A percentile compares a stretch with the other conserved stretches of the same genome.
Conservation (phyloP, 64 coral and sea anemone species). For the Actinia equina region DNA sequence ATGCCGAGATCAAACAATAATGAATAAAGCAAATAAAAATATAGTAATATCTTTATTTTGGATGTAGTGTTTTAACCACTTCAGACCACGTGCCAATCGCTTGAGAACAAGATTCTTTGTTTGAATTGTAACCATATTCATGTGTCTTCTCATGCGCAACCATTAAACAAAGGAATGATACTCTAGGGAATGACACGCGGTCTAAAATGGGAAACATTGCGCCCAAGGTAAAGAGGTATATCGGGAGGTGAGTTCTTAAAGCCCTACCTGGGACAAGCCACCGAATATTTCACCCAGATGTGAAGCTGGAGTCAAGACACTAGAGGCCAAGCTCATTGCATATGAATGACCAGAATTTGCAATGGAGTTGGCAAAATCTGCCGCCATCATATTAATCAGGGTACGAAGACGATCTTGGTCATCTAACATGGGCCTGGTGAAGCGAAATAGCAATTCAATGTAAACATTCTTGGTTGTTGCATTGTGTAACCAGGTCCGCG, state of each 20-base stretch:
- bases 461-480: too few species aligned
- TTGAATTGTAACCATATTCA: too few species aligned
- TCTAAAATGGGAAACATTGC: too few species aligned
- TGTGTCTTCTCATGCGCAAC: too few species aligned
- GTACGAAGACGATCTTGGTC: slow-evolving; percentile 76
- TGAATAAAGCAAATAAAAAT: too few species aligned
- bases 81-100: too few species aligned
- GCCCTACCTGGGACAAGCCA: slow-evolving; percentile 84
- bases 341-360: slow-evolving; percentile 77
- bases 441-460: not conserved
- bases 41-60: not conserved
- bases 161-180: too few species aligned
- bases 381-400: slow-evolving; percentile 76
- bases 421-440: slow-evolving; percentile 55
- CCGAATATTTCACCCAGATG: slow-evolving; percentile 75
- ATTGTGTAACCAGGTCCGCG: too few species aligned
- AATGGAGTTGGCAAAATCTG: slow-evolving; percentile 84
- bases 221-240: too few species aligned
- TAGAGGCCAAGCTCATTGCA: slow-evolving; percentile 75
- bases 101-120: too few species aligned
- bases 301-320: slow-evolving; percentile 63
- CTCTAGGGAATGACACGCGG: too few species aligned
- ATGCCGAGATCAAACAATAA: not conserved
- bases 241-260: not conserved
- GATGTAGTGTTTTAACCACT: too few species aligned